Evolutionary conservation across 2,888 invertebrate genomes (phyloP), one percentile per base, ranked within the genome.

Genomic region (Mimumesa dahlbomi): DNA sequence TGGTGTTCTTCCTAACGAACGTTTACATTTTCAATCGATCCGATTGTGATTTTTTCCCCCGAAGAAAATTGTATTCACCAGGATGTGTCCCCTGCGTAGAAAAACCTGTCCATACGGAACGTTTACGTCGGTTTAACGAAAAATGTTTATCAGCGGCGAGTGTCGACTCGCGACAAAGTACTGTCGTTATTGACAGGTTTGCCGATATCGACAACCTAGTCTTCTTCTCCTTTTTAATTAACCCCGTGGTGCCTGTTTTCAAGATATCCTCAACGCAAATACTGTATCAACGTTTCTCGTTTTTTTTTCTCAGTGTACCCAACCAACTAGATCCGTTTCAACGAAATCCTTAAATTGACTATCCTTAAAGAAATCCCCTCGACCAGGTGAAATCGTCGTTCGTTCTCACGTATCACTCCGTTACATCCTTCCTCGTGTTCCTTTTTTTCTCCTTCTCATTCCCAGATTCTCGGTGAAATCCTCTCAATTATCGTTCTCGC

Each of bases 131-230:
- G 14, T 3, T 9, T 19, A 49, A 19, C 29, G 13, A n/a, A 38
- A 48, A 56, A 21, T 45, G 42, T 70, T 70, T 56, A 70, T 72
- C 64, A 13, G 11, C 25, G 18, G n/a, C 42, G 40, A 54, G 29
- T 11, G 36, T 50, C 46, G 9, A 29, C 16, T 22, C 9, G 29
- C 18, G 25, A 34, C 43, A 31, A 13, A 11, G 48, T 14, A 19
- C 16, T 3, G 29, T 18, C 34, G 49, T 16, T 11, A 1, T 21
- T 14, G 25, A 29, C 9, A 42, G 7, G n/a, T 49, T 36, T 42
- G 42, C 13, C 62, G 14, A 22, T 62, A 57, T 13, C 34, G 11
- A 29, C 48, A 18, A 36, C 29, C 45, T 36, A 11, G 22, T 46
- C 6, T 36, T 19, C 5, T 18, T 22, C 16, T 0, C 13, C n/a